Conservation (phyloP, 1,140 invertebrate species). For the Drosophila virilis region DNA sequence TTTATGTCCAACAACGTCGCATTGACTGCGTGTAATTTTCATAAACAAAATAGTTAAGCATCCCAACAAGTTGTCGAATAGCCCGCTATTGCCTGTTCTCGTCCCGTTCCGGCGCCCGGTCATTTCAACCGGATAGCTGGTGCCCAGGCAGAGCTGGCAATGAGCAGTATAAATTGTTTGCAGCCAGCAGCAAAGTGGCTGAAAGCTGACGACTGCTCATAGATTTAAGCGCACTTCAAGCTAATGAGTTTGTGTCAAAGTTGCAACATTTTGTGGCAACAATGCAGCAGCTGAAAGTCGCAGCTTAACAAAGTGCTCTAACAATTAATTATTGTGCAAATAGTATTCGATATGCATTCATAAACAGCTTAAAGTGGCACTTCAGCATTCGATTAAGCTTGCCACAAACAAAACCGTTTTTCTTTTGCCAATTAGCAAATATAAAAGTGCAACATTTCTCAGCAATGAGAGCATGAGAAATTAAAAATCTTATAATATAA, state of each 20-base stretch:
- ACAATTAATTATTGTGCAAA: too few species aligned
- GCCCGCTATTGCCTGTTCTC: not conserved
- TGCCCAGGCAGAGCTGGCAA: not conserved
- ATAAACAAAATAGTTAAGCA: constrained; percentile 73
- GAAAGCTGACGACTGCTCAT: constrained; percentile 5
- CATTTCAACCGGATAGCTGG: not conserved
- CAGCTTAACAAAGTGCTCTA: too few species aligned
- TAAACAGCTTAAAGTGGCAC: too few species aligned
- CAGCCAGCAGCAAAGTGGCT: not conserved
- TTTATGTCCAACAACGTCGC: constrained; percentile 11
- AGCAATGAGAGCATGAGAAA: too few species aligned
- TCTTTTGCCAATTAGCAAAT: too few species aligned
- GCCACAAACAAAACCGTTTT: too few species aligned
- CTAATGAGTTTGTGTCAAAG: not conserved
- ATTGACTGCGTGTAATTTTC: constrained; percentile 55
- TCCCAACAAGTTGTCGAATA: constrained; percentile 53
- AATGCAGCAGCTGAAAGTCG: too few species aligned
- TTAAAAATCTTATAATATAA: too few species aligned
- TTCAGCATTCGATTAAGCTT: too few species aligned
- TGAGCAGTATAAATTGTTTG: not conserved
- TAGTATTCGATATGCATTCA: too few species aligned
- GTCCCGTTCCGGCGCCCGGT: not conserved
- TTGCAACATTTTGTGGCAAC: not conserved
- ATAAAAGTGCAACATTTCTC: too few species aligned
- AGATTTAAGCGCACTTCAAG: constrained; percentile 4